Conservation (phyloP, 2,797 vertebrate genomes). For the Netta rufina region DNA sequence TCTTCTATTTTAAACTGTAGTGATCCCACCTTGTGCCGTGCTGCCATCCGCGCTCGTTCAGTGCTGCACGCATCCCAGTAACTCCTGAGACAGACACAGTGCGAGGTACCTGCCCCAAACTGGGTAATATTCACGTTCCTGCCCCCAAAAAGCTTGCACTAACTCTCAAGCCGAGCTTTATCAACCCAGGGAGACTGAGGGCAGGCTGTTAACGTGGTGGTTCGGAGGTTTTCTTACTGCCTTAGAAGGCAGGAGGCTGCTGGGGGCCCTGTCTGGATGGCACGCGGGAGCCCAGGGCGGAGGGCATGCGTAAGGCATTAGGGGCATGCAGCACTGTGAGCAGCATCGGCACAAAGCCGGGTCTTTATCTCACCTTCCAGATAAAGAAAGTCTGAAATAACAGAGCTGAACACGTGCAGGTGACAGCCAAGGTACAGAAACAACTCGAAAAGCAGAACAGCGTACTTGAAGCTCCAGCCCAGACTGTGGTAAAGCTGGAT, state of each 20-base stretch:
- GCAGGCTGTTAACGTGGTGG: background rate
- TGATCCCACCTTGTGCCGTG: conserved; percentile 18
- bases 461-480: conserved; percentile 20
- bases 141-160: background rate
- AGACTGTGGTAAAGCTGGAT: background rate
- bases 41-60: background rate
- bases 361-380: background rate
- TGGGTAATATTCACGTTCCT: background rate
- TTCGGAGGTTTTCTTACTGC: background rate
- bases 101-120: background rate
- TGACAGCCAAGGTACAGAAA: background rate
- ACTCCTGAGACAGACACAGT: background rate
- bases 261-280: background rate
- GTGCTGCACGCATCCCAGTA: background rate
- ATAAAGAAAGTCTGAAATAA: background rate
- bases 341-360: background rate
- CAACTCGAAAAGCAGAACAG: background rate
- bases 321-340: background rate
- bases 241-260: background rate
- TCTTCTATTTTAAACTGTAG: conserved; percentile 52
- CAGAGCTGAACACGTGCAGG: background rate
- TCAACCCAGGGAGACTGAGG: accelerated
- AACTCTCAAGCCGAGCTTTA: background rate
- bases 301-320: too few relatives aligned
- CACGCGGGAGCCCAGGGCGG: background rate